A percentile compares a stretch with the other conserved stretches of the same genome.
Evolutionary conservation across 2,888 invertebrate species (phyloP).

Genomic region (Andricus curvator): DNA sequence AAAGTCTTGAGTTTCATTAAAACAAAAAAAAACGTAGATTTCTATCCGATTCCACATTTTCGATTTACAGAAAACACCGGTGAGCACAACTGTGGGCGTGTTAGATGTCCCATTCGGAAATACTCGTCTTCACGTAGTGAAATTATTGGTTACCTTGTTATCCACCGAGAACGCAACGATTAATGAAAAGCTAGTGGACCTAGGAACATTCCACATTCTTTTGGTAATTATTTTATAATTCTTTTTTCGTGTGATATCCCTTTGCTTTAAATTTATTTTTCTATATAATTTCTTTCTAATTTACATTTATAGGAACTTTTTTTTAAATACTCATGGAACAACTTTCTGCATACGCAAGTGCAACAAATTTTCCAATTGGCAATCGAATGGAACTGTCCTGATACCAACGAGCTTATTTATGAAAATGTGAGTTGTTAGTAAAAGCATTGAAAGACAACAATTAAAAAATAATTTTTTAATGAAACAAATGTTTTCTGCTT

Average conservation of each 20-base stretch:
- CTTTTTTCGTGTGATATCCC: slow-evolving; percentile 19
- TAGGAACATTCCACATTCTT: slow-evolving; percentile 81
- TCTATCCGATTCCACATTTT: background rate
- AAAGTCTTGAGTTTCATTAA: background rate
- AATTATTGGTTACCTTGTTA: slow-evolving; percentile 88
- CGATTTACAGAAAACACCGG: slow-evolving; percentile 81
- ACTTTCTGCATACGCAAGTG: slow-evolving; percentile 96
- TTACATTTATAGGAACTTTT: slow-evolving; percentile 87
- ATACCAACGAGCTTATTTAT: slow-evolving; percentile 68
- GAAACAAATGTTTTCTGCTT: slow-evolving; percentile 50
- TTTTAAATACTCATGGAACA: slow-evolving; percentile 95
- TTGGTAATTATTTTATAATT: slow-evolving; percentile 75
- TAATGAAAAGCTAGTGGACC: slow-evolving; percentile 82
- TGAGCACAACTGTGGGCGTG: slow-evolving; percentile 85
- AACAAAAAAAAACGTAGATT: background rate
- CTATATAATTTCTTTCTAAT: slow-evolving; percentile 25
- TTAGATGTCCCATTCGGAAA: slow-evolving; percentile 89
- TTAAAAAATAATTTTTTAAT: slow-evolving; percentile 8
- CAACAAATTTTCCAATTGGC: slow-evolving; percentile 88
- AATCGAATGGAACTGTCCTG: slow-evolving; percentile 78
- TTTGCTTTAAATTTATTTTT: background rate
- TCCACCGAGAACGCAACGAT: slow-evolving; percentile 86
- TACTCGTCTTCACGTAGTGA: slow-evolving; percentile 89
- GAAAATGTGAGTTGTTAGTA: slow-evolving; percentile 66
- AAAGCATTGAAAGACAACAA: background rate